These are phyloP conservation scores for Pangasius mekongensis DNA, from an alignment of 2,797 vertebrate genomes.

Conservation along the genomic window DNA sequence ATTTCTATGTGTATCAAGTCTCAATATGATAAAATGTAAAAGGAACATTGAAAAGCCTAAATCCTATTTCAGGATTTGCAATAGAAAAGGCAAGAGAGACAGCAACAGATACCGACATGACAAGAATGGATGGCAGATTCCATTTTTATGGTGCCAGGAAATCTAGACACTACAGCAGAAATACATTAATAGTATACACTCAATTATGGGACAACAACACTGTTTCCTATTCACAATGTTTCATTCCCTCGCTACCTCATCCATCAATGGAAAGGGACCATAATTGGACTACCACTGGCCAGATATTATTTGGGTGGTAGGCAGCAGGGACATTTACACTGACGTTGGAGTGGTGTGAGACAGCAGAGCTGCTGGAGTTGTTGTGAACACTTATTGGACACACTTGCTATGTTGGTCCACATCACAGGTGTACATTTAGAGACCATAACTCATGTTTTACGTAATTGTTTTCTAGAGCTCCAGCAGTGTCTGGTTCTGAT, in stretches of 20 bases:
- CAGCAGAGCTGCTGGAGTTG: background rate
- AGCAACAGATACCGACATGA: slow-evolving; percentile 7
- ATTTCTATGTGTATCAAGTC: background rate
- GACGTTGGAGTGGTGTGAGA: background rate
- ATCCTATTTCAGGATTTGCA: slow-evolving; percentile 21
- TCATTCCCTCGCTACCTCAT: background rate
- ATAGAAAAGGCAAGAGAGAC: background rate
- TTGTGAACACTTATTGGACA: background rate
- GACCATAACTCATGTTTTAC: background rate
- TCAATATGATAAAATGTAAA: background rate
- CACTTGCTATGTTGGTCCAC: background rate
- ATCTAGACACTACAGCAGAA: background rate
- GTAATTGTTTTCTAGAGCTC: background rate
- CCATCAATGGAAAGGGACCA: background rate
- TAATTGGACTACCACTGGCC: background rate
- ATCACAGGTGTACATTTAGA: background rate
- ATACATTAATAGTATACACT: slow-evolving; percentile 9
- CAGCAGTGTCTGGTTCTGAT: background rate
- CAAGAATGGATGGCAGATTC: slow-evolving; percentile 23
- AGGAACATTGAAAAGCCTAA: background rate
- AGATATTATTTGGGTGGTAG: background rate
- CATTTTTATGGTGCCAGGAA: background rate
- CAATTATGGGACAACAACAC: slow-evolving; percentile 1
- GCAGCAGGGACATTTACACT: background rate
- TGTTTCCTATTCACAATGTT: background rate